Evolutionary conservation across 2,888 invertebrate genomes (phyloP), one percentile per base, ranked within the genome.

Genomic region (Volucella bombylans): DNA sequence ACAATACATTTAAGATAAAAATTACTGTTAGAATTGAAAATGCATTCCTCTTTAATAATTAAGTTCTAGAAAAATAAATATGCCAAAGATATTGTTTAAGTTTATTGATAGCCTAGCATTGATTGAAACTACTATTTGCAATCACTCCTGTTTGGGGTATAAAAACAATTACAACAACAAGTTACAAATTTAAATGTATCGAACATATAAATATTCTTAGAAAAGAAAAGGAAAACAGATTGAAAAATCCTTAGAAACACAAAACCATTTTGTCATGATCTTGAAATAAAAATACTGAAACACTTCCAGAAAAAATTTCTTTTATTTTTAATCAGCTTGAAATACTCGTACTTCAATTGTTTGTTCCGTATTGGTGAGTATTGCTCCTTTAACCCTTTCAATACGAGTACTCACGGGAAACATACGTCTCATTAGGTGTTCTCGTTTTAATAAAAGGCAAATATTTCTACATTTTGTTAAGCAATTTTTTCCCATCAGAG

Each of bases 41-140:
- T 80, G 57, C 76, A 81, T 80, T 85, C 85, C 85, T 85, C 79
- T 79, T 62, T 79, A 83, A 74, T 61, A 38, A 50, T 23, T 55
- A 68, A 74, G 64, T 80, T 78, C 78, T 61, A 68, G 31, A 31
- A 31, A 31, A 31, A 31, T 31, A 31, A 72, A 72, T 77, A 81
- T 76, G 81, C 85, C 85, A 85, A 85, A 85, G 85, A 85, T 85
- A 68, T 71, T 55, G 38, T 57, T 72, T 80, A 85, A 76, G 76
- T 77, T 72, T 71, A 76, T 49, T 68, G 41, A 81, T 77, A 85
- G 76, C 74, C 61, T 74, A 71, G 67, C 50, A 79, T 23, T 64
- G 38, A 47, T 64, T 69, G 8, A 50, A 61, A 80, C 83, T 71
- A 31, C 73, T 52, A 78, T 23, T 79, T 83, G 83, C 83, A 83